Base-by-base conservation (phyloP, 2,888 invertebrate genomes). In the Spilarctia lutea region DNA sequence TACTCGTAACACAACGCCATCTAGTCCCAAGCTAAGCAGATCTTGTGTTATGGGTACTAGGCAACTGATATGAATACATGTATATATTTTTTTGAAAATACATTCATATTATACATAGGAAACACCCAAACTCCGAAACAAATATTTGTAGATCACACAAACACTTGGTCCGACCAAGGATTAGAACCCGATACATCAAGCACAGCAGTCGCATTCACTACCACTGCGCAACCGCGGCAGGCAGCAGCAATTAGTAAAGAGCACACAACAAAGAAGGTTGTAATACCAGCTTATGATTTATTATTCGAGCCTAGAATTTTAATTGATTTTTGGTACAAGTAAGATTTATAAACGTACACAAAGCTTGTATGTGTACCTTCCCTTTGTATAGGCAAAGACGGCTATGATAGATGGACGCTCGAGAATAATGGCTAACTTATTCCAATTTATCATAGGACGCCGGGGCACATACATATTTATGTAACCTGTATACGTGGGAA, bases 401-500 rank as follows among this genome's bases (percentile, higher is more conserved):
- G 85, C 76, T 79, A 88, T 92, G 92, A 92, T 92, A 86, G 90
- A 92, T 92, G 88, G 84, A 80, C 81, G 80, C 71, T 71, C 72
- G 79, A 73, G 86, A 85, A 87, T 87, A 89, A 91, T 88, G 85
- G 87, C 79, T 82, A 86, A 88, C 85, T 89, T 90, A 89, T 87
- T 83, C 86, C 87, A 87, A 88, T 90, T 88, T 86, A 89, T 91
- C 89, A 90, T 77, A 83, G 78, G 84, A 84, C 82, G 84, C 86
- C 85, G 85, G 79, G 66, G 63, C 79, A 77, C 79, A 88, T 88
- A 88, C 84, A 88, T 85, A 85, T 86, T 89, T 86, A 88, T 88
- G 78, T 77, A 79, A 77, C 68, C 72, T 74, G 72, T 80, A 80
- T 78, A 66, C 66, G 42, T 69, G 27, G 56, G 30, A 66, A 70